A percentile compares a stretch with the other conserved stretches of the same genome.
phyloP scores from a whole-genome alignment of 2,888 invertebrate genomes.

The Agapostemon virescens region DNA sequence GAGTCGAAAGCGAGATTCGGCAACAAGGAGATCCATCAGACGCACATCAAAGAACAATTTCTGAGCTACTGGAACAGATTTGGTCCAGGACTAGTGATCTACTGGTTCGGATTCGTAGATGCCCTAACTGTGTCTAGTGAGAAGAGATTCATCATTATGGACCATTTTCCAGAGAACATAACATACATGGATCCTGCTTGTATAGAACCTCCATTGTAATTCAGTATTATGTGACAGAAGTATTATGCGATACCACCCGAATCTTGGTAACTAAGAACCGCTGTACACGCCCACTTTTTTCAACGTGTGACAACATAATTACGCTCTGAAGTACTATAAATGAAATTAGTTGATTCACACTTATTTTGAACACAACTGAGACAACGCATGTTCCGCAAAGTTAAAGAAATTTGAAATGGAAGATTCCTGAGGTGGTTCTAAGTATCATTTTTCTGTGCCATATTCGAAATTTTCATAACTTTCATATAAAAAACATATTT shows the following conservation, averaged over 20 bases:
- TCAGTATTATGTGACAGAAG: conserved; percentile 18
- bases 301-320: no score
- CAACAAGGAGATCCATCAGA: conserved; percentile 89
- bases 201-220: conserved; percentile 53
- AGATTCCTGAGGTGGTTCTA: no score
- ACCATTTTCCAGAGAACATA: conserved; percentile 85
- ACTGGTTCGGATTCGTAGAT: conserved; percentile 95
- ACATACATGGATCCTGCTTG: conserved; percentile 77
- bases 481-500: no score
- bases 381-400: no score
- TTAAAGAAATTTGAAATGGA: no score
- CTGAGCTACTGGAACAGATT: conserved; percentile 96
- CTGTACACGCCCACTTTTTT: no score
- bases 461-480: no score
- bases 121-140: conserved; percentile 81
- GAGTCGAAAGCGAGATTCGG: conserved; percentile 98
- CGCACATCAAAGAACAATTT: conserved; percentile 91
- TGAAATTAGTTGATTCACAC: no score
- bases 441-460: no score
- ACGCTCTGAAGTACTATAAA: no score
- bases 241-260: conserved; percentile 4
- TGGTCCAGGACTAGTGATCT: conserved; percentile 96
- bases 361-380: no score
- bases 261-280: background rate
- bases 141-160: conserved; percentile 83